Conservation (phyloP, 2,888 invertebrate genomes). For the Watsonalla cultraria region DNA sequence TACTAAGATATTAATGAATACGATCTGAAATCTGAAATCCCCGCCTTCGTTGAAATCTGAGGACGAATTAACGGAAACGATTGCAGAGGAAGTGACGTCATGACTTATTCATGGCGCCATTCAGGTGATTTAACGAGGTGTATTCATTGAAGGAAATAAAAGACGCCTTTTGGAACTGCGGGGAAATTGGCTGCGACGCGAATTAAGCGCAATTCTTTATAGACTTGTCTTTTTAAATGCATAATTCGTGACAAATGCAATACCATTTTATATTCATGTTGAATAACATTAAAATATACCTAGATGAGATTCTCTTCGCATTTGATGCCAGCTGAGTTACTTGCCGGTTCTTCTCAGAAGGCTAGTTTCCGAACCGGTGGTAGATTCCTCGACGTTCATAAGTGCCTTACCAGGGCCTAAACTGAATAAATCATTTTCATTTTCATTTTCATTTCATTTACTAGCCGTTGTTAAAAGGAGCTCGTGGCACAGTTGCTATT, state of each 20-base stretch:
- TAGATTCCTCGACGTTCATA: too few species aligned
- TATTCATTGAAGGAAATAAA: constrained; percentile 33
- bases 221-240: not conserved
- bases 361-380: too few species aligned
- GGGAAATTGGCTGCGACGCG: not conserved
- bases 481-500: too few species aligned
- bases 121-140: constrained; percentile 38
- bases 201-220: not conserved
- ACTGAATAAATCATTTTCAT: too few species aligned
- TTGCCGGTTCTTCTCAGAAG: too few species aligned
- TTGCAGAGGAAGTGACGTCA: constrained; percentile 34
- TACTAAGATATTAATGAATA: not conserved
- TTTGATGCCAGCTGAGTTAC: too few species aligned
- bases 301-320: too few species aligned
- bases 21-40: not conserved
- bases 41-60: not conserved
- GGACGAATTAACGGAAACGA: constrained; percentile 25
- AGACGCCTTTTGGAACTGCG: constrained; percentile 25
- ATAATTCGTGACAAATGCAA: not conserved
- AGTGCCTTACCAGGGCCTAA: too few species aligned
- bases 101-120: constrained; percentile 43
- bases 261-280: too few species aligned
- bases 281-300: too few species aligned
- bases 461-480: too few species aligned
- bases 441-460: too few species aligned